Percentiles rank a stretch among this genome's conserved stretches.
phyloP scores from a whole-genome alignment of 2,113 vertebrate species.

The Hepsetus odoe region DNA sequence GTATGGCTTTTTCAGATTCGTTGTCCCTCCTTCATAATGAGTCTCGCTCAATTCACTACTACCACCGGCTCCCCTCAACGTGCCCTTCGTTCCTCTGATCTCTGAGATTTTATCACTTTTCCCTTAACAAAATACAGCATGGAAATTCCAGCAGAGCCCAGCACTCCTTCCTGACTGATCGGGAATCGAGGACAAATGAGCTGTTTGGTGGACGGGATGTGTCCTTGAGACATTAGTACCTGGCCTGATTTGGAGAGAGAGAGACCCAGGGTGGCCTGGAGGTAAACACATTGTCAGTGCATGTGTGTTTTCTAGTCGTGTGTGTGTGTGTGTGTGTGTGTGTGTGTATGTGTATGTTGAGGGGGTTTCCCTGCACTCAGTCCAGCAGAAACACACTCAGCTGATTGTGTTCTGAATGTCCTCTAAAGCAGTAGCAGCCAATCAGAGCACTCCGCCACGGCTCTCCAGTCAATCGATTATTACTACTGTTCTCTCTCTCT shows the following conservation, averaged over 20 bases:
- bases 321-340: neutral
- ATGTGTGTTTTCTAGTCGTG: too few relatives aligned
- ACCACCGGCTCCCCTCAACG: neutral
- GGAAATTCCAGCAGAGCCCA: conserved; percentile 14
- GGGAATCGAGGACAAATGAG: conserved; percentile 17
- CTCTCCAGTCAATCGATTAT: conserved; percentile 69
- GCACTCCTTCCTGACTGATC: neutral
- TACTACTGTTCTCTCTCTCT: conserved; percentile 56
- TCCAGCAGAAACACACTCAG: conserved; percentile 9
- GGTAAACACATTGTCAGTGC: neutral
- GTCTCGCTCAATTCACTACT: neutral
- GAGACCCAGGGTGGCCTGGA: conserved; percentile 9
- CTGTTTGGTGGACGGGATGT: conserved; percentile 15
- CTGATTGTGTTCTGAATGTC: conserved; percentile 66
- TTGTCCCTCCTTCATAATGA: neutral
- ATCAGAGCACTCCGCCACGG: conserved; percentile 62
- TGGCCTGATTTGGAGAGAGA: conserved; percentile 49
- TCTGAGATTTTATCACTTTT: too few relatives aligned
- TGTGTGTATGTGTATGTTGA: neutral
- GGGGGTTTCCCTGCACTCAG: neutral
- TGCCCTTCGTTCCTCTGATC: conserved; percentile 9
- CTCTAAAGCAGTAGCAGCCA: conserved; percentile 60
- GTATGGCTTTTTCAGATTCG: too few relatives aligned
- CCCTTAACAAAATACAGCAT: conserved; percentile 45
- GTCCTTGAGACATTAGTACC: conserved; percentile 50